Evolutionary conservation across 1,140 invertebrate genomes (phyloP), one percentile per base, ranked within the genome.

Genomic region (Leptopilina clavipes): DNA sequence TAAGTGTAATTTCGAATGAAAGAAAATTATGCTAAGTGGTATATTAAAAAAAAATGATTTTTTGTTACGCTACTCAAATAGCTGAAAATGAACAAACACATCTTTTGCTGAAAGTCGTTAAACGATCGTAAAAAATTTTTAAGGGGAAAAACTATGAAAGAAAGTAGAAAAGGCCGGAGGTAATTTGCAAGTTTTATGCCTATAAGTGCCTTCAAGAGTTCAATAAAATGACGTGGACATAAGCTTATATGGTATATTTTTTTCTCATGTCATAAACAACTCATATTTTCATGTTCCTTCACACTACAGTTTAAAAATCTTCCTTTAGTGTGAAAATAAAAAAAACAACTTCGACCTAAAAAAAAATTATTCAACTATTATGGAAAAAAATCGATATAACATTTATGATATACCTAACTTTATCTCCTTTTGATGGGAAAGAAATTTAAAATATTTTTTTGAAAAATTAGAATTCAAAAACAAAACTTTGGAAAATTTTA

Each of bases 121-220:
- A 52, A 52, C 14, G 2, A 52, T 17, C 48, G n/a, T 52, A 52
- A 52, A 52, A 52, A 52, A 52, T 52, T 52, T 40, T 52, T 52
- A 52, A 52, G 48, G 6, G 48, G n/a, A 52, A 52, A 52, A 52
- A 52, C 48, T 52, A 52, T 52, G 14, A 52, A 52, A 52, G 48
- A 52, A 52, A 52, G 48, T 52, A 52, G 48, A 52, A 52, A 45
- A 52, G n/a, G 48, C 48, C 48, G 48, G 48, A 52, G 48, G 48
- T 52, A 52, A 52, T 52, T 52, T 52, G 48, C 48, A 52, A 52
- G 48, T 52, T 52, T 52, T 52, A 52, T 52, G 48, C 48, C n/a
- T 17, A 52, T 52, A 52, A 52, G 14, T 52, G 48, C 48, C 14
- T 52, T 5, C 48, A 52, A 52, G 48, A 52, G 48, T 52, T 52